Evolutionary conservation across 2,888 invertebrate genomes (phyloP), one percentile per base, ranked within the genome.

Genomic region (Biston betularia): DNA sequence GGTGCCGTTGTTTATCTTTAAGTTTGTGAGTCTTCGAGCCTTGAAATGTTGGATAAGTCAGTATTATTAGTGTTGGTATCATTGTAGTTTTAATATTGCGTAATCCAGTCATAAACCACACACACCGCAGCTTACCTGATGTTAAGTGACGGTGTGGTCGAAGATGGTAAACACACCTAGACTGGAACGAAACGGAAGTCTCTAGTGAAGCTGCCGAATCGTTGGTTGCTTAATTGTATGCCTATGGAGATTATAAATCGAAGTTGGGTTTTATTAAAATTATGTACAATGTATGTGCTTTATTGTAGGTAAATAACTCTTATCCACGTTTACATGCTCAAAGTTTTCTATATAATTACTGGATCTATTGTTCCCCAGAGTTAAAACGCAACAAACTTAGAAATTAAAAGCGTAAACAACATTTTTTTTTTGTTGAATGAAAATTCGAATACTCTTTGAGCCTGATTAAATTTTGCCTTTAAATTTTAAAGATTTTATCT

Each of bases 331-430:
- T 14, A 12, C 14, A 3, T 48, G 6, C 33, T 56, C 55, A 3
- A 14, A 44, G 44, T 0, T 15, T 48, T 42, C 10, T 38, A 2
- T 24, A n/a, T 54, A 10, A 48, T 33, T 55, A 24, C 11, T 34
- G 35, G 35, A 54, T 63, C 34, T 60, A 55, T 69, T 50, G 58
- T 58, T 60, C 63, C 63, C 60, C 3, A 11, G 60, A 63, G 56
- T 49, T 63, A 38, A 50, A 56, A 63, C 35, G 44, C 55, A 55
- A 53, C 52, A 52, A 52, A 52, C 40, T 52, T 42, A 14, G 48
- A 40, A 40, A 52, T 58, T 58, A 53, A 50, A 34, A 44, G 42
- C 34, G 34, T 40, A 49, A 55, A 62, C 62, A 65, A 40, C 24
- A 2, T 24, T 55, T n/a, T 61, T 62, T 69, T 60, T 52, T 45